Evolutionary conservation across 2,113 vertebrate species (phyloP), one percentile per base, ranked within the genome.

Genomic region (Sinosuthora webbiana): DNA sequence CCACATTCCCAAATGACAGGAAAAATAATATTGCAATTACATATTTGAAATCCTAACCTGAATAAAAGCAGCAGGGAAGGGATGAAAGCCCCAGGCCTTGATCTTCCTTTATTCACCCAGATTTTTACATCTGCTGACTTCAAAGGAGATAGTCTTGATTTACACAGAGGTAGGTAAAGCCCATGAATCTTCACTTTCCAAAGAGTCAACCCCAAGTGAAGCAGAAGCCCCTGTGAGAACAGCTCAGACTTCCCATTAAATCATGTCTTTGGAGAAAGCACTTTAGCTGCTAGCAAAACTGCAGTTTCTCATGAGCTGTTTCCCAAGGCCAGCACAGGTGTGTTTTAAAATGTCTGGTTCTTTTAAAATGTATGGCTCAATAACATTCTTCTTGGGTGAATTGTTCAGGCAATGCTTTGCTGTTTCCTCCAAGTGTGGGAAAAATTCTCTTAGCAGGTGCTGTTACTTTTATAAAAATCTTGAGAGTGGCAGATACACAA

Each of bases 1-100:
- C 80, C 47, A 50, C 92, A 94, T 97, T 98, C 97, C 95, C 74
- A 91, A 73, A 89, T 79, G 89, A 97, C 87, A 90, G 87, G 95
- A 82, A 47, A 96, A 95, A 68, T 73, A 41, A 23, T 64, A 64
- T 25, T 90, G 47, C 84, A 71, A 57, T 56, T 83, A 28, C 45
- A 55, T 25, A 19, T 96, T 93, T 95, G 94, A 97, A 97, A 95
- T 90, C 57, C 90, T 96, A 94, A 91, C 52, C 67, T 65, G 76
- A 96, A 94, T 90, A 94, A 90, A 97, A 88, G 80, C 89, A 93
- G 74, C 70, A 84, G 80, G 63, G 64, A 60, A 84, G 56, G 74
- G 89, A 92, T 87, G 10, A 81, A 67, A 94, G 89, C 87, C 91
- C 9, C 6, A 0, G 87, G 94, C 83, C 71, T 87, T 76, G 68